Conservation (phyloP, 1,140 invertebrate genomes). For the Drosophila rhopaloa region DNA sequence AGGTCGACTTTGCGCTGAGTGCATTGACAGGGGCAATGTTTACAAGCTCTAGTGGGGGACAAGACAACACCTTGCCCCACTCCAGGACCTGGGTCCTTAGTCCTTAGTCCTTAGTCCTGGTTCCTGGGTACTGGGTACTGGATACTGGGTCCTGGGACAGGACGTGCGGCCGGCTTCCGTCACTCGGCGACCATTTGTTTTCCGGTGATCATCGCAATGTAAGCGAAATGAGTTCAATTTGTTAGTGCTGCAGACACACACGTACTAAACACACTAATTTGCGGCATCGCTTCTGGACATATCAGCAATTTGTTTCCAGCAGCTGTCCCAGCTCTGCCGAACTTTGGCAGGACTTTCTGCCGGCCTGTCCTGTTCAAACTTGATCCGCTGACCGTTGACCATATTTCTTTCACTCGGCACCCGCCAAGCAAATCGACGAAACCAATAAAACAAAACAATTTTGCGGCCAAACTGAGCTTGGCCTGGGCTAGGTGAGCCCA, state of each 20-base stretch:
- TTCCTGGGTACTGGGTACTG: neutral
- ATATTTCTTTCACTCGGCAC: slow-evolving; percentile 51
- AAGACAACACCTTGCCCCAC: slow-evolving; percentile 18
- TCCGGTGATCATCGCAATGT: slow-evolving; percentile 76
- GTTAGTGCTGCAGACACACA: slow-evolving; percentile 66
- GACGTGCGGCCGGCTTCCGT: slow-evolving; percentile 37
- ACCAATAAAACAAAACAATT: slow-evolving; percentile 68
- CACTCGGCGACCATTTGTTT: slow-evolving; percentile 66
- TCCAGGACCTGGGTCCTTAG: neutral
- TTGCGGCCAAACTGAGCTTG: slow-evolving; percentile 6
- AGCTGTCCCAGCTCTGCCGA: slow-evolving; percentile 55
- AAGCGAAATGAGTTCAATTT: slow-evolving; percentile 80
- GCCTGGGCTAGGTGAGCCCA: neutral
- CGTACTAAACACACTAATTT: slow-evolving; percentile 83
- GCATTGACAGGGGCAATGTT: slow-evolving; percentile 2
- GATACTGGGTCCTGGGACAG: neutral
- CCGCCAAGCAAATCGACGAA: slow-evolving; percentile 66
- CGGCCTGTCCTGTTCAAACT: slow-evolving; percentile 26
- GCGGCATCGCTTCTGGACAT: slow-evolving; percentile 83
- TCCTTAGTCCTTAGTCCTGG: neutral
- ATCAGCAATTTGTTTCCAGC: slow-evolving; percentile 75
- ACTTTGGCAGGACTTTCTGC: slow-evolving; percentile 19
- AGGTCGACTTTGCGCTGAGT: neutral
- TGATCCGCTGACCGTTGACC: slow-evolving; percentile 47
- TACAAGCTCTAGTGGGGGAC: slow-evolving; percentile 23